Evolutionary conservation across 2,113 vertebrate species (phyloP), one percentile per base, ranked within the genome.

Genomic region (Henicopernis longicauda): DNA sequence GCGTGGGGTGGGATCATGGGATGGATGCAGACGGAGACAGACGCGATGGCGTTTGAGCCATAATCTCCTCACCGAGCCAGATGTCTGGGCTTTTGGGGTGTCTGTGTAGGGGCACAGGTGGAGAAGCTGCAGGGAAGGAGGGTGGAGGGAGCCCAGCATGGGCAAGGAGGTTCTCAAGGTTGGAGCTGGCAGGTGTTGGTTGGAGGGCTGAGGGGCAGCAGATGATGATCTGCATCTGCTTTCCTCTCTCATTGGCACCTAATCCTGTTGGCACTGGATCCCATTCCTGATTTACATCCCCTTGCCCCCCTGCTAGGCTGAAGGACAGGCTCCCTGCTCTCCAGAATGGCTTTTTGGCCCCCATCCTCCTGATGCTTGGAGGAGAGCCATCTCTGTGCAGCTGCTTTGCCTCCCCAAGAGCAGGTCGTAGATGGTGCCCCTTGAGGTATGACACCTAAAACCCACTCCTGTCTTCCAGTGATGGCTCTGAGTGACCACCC

Each of bases 401-500:
- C 31, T 21, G 16, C 58, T 91, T 72, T 38, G 25, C 38, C 52
- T 40, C 8, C 55, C 52, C 2, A 0, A 16, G 6, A 49, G 29
- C 38, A 18, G 82, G 34, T 40, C 20, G 73, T 45, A 42, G 26
- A 15, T 5, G 7, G 7, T 22, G 16, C 16, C 26, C 14, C 4
- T 70, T 2, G 13, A 77, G 29, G 2, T 7, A 9, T 18, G 29
- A 50, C 15, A 16, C 32, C 65, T 50, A 23, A 94, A 91, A 36
- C 32, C 29, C 13, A 1, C 26, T 89, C 49, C 13, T 95, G n/a
- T 79, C 59, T 95, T 47, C 57, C 86, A 98, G 99, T 99, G 97
- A 98, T 99, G 90, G 98, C 99, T 89, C 98, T 99, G 96, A 99
- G 98, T 6, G 99, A 99, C 45, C 99, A 98, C 57, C 98, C 98